Percentiles rank a stretch among this genome's conserved stretches.
phyloP scores from a whole-genome alignment of 2,797 vertebrate species.

The Tokudaia muenninki region DNA sequence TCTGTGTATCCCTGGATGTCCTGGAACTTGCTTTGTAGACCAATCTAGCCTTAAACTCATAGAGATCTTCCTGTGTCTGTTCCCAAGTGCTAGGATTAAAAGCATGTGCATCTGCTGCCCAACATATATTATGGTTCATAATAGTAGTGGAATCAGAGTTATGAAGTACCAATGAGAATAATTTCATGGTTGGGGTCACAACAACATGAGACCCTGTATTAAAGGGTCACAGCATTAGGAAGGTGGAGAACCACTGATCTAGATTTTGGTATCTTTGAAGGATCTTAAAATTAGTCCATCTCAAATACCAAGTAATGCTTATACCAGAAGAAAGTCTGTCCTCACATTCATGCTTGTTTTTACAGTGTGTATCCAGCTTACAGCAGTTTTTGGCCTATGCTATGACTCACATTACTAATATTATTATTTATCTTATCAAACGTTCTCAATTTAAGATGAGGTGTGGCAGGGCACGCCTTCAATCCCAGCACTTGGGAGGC shows the following conservation, averaged over 20 bases:
- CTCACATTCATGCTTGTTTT: slow-evolving; percentile 36
- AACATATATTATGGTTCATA: no score
- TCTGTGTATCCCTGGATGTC: neutral
- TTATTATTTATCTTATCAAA: slow-evolving; percentile 44
- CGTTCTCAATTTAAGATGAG: neutral
- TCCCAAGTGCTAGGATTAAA: neutral
- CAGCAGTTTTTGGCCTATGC: neutral
- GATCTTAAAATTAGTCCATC: neutral
- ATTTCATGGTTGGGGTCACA: neutral
- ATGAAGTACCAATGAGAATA: neutral
- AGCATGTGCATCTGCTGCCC: neutral
- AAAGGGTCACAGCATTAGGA: neutral
- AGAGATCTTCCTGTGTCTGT: neutral
- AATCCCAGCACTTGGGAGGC: neutral
- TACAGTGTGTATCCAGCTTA: neutral
- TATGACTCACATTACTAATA: neutral
- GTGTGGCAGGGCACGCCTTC: neutral
- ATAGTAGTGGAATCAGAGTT: neutral
- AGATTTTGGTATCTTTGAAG: neutral
- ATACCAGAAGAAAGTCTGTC: neutral
- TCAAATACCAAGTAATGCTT: neutral
- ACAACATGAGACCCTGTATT: neutral
- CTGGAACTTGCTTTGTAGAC: neutral
- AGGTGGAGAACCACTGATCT: neutral
- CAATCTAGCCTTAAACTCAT: neutral